These are phyloP conservation scores for Amaurobius ferox DNA, from an alignment of 2,888 invertebrate species.

Conservation along the genomic window DNA sequence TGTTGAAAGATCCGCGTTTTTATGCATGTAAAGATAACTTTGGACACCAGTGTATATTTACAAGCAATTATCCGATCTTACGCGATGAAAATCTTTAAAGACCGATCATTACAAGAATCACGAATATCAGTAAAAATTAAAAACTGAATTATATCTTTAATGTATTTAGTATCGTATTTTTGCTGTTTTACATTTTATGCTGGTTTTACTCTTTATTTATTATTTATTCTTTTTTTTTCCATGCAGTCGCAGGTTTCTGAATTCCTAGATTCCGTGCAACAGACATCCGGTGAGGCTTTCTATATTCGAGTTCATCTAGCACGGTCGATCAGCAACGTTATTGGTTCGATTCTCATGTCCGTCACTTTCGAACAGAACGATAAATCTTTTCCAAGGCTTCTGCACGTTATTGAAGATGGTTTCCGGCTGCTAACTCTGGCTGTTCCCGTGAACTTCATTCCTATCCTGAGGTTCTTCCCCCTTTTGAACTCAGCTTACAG, in stretches of 20 bases:
- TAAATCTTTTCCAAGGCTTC: conserved; percentile 87
- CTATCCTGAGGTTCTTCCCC: conserved; percentile 84
- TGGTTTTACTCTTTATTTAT: too few relatives aligned
- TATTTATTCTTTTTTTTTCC: too few relatives aligned
- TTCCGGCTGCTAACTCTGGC: conserved; percentile 91
- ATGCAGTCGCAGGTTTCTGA: conserved; percentile 76
- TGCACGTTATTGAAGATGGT: conserved; percentile 92
- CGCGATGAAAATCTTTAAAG: too few relatives aligned
- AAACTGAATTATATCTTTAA: too few relatives aligned
- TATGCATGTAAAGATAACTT: too few relatives aligned
- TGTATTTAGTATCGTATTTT: too few relatives aligned
- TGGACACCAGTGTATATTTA: too few relatives aligned
- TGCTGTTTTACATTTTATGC: too few relatives aligned
- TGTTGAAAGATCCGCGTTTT: too few relatives aligned
- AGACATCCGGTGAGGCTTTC: conserved; percentile 83
- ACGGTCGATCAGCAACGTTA: conserved; percentile 91
- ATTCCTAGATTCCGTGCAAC: conserved; percentile 83
- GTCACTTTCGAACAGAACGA: conserved; percentile 86
- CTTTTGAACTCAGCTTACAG: conserved; percentile 80
- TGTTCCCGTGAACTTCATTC: conserved; percentile 89
- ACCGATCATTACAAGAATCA: too few relatives aligned
- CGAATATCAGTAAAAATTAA: too few relatives aligned
- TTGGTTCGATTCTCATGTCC: conserved; percentile 93
- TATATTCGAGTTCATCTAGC: conserved; percentile 87
- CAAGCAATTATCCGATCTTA: too few relatives aligned